A percentile compares a stretch with the other conserved stretches of the same genome.
phyloP scores from a whole-genome alignment of 2,888 invertebrate species.

The Catonia carolina region DNA sequence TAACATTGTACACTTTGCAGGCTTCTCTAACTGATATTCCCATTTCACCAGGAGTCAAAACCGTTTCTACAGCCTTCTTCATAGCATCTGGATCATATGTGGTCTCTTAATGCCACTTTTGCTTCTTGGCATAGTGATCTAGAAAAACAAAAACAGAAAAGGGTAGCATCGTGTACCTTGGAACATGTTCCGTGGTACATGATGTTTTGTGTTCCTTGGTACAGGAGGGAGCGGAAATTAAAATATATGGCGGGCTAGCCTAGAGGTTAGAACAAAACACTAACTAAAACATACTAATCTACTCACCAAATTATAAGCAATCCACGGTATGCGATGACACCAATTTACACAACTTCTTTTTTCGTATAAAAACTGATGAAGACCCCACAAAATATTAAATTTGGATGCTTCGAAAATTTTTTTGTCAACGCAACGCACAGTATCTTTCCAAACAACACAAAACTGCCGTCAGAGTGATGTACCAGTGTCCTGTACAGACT shows the following conservation, averaged over 20 bases:
- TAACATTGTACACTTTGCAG: neutral
- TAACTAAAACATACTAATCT: neutral
- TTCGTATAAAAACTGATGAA: neutral
- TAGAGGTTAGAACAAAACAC: neutral
- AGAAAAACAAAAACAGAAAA: neutral
- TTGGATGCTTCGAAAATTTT: neutral
- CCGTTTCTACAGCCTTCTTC: neutral
- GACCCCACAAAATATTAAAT: neutral
- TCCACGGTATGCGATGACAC: neutral
- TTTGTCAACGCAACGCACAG: neutral
- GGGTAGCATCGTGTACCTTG: neutral
- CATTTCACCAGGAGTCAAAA: neutral
- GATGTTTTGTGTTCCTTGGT: neutral
- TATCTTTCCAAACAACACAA: neutral
- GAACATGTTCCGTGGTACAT: neutral
- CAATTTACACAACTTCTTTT: neutral
- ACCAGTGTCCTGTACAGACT: neutral
- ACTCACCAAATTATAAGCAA: neutral
- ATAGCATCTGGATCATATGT: neutral
- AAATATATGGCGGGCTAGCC: neutral
- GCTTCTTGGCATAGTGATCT: neutral
- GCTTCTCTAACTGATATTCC: neutral
- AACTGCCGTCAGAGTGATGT: neutral
- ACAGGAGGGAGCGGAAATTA: too few relatives aligned
- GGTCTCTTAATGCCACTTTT: neutral